Conservation (phyloP, 2,888 invertebrate genomes). For the Endotricha flammealis region DNA sequence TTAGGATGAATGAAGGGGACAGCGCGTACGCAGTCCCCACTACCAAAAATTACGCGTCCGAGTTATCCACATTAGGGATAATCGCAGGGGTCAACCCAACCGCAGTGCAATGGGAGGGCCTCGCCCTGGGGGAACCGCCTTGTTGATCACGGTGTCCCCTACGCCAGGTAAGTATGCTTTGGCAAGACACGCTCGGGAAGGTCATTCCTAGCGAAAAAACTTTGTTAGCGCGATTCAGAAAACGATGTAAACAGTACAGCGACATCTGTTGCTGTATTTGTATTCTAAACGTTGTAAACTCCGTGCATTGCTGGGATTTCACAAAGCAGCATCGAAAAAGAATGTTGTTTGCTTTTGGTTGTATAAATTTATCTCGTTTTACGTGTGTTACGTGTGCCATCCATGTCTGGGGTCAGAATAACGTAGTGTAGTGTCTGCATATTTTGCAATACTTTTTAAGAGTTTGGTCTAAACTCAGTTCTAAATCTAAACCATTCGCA, state of each 20-base stretch:
- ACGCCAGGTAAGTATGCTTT: conserved; percentile 8
- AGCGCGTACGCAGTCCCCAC: conserved; percentile 7
- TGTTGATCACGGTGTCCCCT: conserved; percentile 7
- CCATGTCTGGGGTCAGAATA: too few species aligned
- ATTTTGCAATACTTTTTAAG: too few species aligned
- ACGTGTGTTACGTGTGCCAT: too few species aligned
- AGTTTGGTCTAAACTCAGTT: too few species aligned
- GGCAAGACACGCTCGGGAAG: neutral
- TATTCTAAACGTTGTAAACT: too few species aligned
- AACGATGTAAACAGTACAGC: conserved; percentile 2
- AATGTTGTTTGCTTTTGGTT: too few species aligned
- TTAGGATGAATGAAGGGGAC: conserved; percentile 3
- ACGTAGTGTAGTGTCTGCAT: too few species aligned
- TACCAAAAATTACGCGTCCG: conserved; percentile 8
- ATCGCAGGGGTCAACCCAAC: conserved; percentile 7
- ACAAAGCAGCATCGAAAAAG: too few species aligned
- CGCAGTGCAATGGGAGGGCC: conserved; percentile 7
- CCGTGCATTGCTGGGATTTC: too few species aligned
- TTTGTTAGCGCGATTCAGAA: neutral
- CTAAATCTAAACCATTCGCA: too few species aligned
- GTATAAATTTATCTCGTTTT: too few species aligned
- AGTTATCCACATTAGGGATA: conserved; percentile 8
- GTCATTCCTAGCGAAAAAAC: neutral
- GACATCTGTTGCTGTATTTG: conserved; percentile 2
- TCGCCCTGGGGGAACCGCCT: conserved; percentile 8